Evolutionary conservation across 1,140 invertebrate species (phyloP).

Genomic region (Elymnias hypermnestra): DNA sequence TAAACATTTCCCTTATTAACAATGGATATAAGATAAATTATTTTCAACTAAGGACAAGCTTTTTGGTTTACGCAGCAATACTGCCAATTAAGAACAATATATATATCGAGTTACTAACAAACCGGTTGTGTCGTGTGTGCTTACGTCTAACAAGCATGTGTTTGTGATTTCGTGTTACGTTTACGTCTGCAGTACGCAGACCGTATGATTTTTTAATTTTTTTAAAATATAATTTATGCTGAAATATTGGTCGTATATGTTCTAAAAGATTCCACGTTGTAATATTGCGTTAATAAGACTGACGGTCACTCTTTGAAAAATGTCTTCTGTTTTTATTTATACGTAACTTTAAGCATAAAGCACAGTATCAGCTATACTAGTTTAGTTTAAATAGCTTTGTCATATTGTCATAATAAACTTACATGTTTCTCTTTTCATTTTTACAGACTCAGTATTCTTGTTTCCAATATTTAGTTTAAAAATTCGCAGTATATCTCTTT

Average conservation of each 20-base stretch:
- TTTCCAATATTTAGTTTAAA: no score
- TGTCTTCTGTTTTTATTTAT: conserved; percentile 38
- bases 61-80: no score
- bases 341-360: neutral
- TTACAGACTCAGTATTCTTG: no score
- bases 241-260: conserved; percentile 57
- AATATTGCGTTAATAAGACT: conserved; percentile 37
- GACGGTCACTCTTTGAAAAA: conserved; percentile 35
- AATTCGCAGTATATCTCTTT: no score
- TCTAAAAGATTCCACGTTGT: conserved; percentile 28
- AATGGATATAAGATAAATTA: no score
- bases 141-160: conserved; percentile 73
- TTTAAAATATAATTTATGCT: conserved; percentile 68
- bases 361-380: neutral
- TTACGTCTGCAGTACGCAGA: conserved; percentile 30
- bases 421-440: no score
- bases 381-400: no score
- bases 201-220: conserved; percentile 28
- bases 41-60: no score
- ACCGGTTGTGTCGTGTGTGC: conserved; percentile 73
- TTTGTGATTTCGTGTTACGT: conserved; percentile 55
- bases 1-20: no score
- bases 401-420: no score
- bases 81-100: conserved; percentile 58
- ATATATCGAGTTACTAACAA: conserved; percentile 70